Conservation (phyloP, 2,888 invertebrate genomes). For the Melieria picta region DNA sequence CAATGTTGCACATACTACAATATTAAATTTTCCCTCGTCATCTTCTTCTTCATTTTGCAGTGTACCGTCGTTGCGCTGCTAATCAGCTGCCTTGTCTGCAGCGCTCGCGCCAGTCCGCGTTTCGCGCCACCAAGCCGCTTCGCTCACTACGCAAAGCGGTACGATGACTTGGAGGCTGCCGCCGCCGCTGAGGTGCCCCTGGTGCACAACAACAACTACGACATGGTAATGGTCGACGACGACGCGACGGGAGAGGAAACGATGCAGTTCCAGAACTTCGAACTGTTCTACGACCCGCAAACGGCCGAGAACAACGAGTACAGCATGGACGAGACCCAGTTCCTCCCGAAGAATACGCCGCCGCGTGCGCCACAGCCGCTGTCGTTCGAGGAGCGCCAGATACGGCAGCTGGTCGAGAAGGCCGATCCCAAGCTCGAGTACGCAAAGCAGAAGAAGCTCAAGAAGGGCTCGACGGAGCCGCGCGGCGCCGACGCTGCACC, state of each 20-base stretch:
- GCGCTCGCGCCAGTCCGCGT: not conserved
- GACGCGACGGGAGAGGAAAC: slow-evolving; percentile 53
- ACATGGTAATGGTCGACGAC: slow-evolving; percentile 52
- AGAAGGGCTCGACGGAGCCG: slow-evolving; percentile 53
- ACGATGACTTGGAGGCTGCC: slow-evolving; percentile 34
- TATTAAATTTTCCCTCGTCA: no score
- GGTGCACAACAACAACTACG: slow-evolving; percentile 52
- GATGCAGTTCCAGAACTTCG: slow-evolving; percentile 56
- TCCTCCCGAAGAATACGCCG: slow-evolving; percentile 43
- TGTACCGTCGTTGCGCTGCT: not conserved
- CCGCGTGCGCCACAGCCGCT: slow-evolving; percentile 54
- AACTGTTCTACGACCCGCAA: slow-evolving; percentile 51
- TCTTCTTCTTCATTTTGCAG: not conserved
- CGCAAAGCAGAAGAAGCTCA: slow-evolving; percentile 48
- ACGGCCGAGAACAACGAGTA: slow-evolving; percentile 47
- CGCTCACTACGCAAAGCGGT: not conserved
- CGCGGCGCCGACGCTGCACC: slow-evolving; percentile 49
- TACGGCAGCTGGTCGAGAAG: slow-evolving; percentile 48
- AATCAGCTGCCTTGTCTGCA: not conserved
- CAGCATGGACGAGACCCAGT: slow-evolving; percentile 57
- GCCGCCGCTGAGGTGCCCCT: slow-evolving; percentile 47
- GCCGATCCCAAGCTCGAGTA: slow-evolving; percentile 51
- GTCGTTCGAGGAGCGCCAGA: slow-evolving; percentile 49
- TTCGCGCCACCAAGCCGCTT: no score
- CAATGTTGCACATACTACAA: no score